These are phyloP conservation scores for Ptychobarbus kaznakovi DNA, from an alignment of 2,797 vertebrate species.

Conservation along the genomic window DNA sequence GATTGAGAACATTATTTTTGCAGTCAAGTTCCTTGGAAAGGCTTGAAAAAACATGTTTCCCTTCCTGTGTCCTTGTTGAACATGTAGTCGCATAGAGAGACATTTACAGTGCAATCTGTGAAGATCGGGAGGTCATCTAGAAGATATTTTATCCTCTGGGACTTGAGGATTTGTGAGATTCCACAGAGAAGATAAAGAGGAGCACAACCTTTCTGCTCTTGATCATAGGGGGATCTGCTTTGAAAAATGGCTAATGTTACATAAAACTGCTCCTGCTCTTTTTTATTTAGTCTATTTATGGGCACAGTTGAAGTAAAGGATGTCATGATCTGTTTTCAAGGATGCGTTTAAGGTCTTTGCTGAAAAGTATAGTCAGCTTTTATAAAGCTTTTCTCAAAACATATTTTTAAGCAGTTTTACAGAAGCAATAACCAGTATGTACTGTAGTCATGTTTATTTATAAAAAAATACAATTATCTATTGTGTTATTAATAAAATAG, in stretches of 20 bases:
- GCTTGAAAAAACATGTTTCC: background rate
- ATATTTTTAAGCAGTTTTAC: background rate
- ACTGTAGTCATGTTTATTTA: background rate
- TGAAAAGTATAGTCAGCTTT: background rate
- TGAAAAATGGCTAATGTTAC: background rate
- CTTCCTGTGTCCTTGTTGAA: background rate
- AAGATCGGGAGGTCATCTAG: background rate
- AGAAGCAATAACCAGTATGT: background rate
- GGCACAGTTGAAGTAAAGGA: background rate
- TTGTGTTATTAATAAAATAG: background rate
- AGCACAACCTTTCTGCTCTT: background rate
- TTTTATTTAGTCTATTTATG: background rate
- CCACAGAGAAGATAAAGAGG: background rate
- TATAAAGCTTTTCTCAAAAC: background rate
- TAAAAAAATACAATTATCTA: background rate
- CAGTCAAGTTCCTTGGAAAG: background rate
- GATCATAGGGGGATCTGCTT: background rate
- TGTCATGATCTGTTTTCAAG: background rate
- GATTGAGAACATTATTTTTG: background rate
- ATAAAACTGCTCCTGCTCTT: background rate
- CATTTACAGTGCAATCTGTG: background rate
- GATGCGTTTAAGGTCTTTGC: background rate
- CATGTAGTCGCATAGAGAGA: background rate
- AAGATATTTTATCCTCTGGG: background rate
- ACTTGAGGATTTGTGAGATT: background rate